These are phyloP conservation scores for Leptopilina myrica DNA, from an alignment of 2,888 invertebrate genomes.

Conservation along the genomic window DNA sequence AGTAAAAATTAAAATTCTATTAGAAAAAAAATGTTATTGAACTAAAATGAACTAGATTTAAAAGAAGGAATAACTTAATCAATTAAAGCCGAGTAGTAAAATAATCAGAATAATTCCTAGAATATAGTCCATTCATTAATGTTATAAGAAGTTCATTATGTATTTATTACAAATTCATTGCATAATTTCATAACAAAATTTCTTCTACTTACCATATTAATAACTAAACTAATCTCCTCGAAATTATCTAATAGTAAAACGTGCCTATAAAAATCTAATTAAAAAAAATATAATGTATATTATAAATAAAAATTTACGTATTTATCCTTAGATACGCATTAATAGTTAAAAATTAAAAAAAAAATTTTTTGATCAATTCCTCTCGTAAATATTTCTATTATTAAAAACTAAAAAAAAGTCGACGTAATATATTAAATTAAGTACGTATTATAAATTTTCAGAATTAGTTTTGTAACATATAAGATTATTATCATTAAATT, in stretches of 20 bases:
- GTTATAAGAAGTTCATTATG: no score
- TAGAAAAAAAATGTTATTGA: no score
- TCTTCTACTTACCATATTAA: neutral
- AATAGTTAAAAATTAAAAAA: neutral
- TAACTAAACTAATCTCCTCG: constrained; percentile 19
- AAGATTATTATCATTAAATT: neutral
- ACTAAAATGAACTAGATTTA: no score
- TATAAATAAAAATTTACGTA: neutral
- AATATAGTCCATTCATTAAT: no score
- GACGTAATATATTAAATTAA: neutral
- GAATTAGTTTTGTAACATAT: constrained; percentile 8
- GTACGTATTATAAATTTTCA: neutral
- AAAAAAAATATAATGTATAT: neutral
- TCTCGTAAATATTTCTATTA: constrained; percentile 1
- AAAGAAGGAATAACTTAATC: no score
- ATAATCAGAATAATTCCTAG: no score
- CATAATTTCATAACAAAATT: no score
- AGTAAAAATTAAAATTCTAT: no score
- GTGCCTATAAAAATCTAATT: constrained; percentile 20
- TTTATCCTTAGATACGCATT: neutral
- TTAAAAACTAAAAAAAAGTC: neutral
- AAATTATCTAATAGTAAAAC: constrained; percentile 20
- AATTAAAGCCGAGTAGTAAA: no score
- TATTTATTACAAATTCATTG: no score
- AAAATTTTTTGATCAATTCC: neutral